A percentile compares a stretch with the other conserved stretches of the same genome.
phyloP scores from a whole-genome alignment of 1,140 invertebrate species.

The Semibalanus balanoides region DNA sequence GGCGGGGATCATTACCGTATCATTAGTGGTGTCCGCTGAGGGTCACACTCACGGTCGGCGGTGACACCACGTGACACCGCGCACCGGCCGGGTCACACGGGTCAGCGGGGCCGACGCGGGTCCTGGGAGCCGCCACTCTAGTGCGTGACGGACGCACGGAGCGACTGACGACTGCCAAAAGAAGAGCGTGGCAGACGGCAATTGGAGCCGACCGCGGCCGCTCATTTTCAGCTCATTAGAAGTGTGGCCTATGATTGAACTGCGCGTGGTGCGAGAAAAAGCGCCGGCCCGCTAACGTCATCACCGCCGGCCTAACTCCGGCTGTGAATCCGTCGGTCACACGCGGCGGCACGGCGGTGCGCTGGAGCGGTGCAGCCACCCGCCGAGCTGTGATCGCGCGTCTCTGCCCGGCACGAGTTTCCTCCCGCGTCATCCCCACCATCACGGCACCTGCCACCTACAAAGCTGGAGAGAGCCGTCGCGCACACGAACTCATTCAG shows the following conservation, averaged over 20 bases:
- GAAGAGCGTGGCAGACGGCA: not conserved
- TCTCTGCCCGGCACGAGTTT: too few species aligned
- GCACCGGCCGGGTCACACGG: too few species aligned
- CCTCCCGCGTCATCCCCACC: too few species aligned
- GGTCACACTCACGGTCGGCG: not conserved
- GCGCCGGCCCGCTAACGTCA: too few species aligned
- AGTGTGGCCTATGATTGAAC: not conserved
- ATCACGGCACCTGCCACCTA: too few species aligned
- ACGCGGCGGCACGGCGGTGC: too few species aligned
- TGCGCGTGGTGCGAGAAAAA: not conserved
- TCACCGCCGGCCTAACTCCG: too few species aligned
- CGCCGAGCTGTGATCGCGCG: too few species aligned
- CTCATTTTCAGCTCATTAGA: not conserved
- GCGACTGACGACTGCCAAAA: not conserved
- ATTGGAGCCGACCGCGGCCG: not conserved
- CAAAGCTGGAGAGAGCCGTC: too few species aligned
- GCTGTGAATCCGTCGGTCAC: too few species aligned
- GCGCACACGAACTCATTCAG: too few species aligned
- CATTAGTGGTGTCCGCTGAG: not conserved
- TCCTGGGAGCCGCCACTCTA: not conserved
- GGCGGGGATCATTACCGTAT: not conserved
- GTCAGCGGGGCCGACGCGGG: not conserved
- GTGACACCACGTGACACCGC: not conserved
- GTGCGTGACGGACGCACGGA: not conserved
- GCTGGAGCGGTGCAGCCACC: too few species aligned